These are phyloP conservation scores for Amphipoea lucens DNA, from an alignment of 2,888 invertebrate species.

Conservation along the genomic window DNA sequence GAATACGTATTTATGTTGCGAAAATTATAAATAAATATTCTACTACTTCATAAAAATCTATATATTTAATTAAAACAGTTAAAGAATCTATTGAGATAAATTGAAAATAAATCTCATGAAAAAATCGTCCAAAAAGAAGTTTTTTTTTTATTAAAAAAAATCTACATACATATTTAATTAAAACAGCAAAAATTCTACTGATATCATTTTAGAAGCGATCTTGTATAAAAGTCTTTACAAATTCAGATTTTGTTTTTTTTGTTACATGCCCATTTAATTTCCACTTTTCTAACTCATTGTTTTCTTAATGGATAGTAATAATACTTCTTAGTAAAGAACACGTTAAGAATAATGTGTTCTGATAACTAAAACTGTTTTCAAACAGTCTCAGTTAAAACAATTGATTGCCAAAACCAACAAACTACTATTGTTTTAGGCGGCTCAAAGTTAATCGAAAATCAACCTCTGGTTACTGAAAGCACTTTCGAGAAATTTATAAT, in stretches of 20 bases:
- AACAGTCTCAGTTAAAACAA: not conserved
- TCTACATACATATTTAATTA: too few relatives aligned
- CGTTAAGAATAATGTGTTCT: not conserved
- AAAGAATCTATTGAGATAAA: not conserved
- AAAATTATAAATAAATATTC: not conserved
- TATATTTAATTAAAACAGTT: not conserved
- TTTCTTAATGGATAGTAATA: not conserved
- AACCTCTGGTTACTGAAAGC: slow-evolving; percentile 3
- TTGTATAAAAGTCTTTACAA: not conserved
- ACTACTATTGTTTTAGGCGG: slow-evolving; percentile 25
- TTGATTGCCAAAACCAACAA: not conserved
- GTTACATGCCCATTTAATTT: not conserved
- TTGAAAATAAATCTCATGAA: not conserved
- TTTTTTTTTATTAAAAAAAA: not conserved
- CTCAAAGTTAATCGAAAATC: slow-evolving; percentile 15
- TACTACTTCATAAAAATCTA: not conserved
- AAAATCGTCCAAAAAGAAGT: not conserved
- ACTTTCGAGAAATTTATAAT: not conserved
- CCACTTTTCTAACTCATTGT: not conserved
- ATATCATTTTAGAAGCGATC: not conserved
- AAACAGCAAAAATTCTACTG: not conserved
- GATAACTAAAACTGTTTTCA: not conserved
- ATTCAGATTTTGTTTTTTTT: not conserved
- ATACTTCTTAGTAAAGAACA: not conserved
- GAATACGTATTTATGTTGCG: not conserved